phyloP scores from a whole-genome alignment of 2,113 vertebrate species.

The Poecile atricapillus region DNA sequence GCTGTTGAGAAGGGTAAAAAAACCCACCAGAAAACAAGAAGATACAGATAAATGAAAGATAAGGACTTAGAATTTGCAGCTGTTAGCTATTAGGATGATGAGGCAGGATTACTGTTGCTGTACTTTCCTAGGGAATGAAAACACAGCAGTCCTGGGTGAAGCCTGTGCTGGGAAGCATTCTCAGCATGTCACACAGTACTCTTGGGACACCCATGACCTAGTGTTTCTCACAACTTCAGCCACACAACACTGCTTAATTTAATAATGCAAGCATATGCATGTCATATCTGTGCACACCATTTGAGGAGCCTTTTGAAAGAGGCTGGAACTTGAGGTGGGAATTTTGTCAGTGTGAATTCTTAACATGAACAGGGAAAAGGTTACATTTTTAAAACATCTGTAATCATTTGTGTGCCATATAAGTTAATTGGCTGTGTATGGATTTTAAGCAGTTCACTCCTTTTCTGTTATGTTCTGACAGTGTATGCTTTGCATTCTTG shows the following conservation, averaged over 20 bases:
- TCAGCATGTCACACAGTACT: background rate
- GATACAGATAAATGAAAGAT: background rate
- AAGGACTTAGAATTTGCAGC: background rate
- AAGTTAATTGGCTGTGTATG: constrained; percentile 51
- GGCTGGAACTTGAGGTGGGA: background rate
- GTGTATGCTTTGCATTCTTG: constrained; percentile 26
- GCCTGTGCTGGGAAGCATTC: background rate
- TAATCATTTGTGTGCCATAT: constrained; percentile 47
- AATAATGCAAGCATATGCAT: background rate
- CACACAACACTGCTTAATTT: background rate
- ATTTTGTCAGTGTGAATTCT: background rate
- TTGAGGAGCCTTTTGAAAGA: background rate
- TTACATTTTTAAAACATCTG: constrained; percentile 64
- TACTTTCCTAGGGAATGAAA: background rate
- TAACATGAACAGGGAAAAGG: constrained; percentile 16
- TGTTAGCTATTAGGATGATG: background rate
- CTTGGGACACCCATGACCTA: background rate
- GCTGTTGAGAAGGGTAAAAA: background rate
- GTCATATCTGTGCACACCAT: background rate
- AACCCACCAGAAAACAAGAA: background rate
- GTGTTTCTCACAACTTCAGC: background rate
- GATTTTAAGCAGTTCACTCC: constrained; percentile 56
- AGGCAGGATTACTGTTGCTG: background rate
- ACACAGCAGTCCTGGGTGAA: background rate
- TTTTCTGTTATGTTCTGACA: background rate